These are phyloP conservation scores for Sigmodon hispidus DNA, from an alignment of 2,113 vertebrate genomes.

Conservation along the genomic window DNA sequence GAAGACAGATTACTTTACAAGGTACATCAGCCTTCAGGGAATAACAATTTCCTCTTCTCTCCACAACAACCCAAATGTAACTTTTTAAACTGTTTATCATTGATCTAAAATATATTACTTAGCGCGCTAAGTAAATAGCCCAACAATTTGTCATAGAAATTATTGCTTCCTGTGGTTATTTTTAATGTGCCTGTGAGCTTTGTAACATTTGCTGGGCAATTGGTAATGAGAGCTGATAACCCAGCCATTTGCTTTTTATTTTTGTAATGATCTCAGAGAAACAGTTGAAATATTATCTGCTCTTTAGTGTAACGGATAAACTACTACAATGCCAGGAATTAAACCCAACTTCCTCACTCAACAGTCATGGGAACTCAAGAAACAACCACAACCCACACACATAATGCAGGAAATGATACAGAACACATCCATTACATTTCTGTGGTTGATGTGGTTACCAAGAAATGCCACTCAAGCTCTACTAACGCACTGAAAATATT, in stretches of 20 bases:
- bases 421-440: constrained; percentile 74
- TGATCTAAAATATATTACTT: constrained; percentile 91
- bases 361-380: constrained; percentile 86
- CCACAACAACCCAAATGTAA: constrained; percentile 87
- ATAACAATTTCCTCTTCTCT: constrained; percentile 90
- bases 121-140: constrained; percentile 88
- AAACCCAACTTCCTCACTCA: constrained; percentile 83
- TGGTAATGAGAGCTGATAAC: constrained; percentile 85
- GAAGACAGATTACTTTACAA: constrained; percentile 90
- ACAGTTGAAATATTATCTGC: constrained; percentile 84
- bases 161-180: constrained; percentile 91
- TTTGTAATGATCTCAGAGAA: constrained; percentile 82
- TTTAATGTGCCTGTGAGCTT: constrained; percentile 79
- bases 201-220: constrained; percentile 81
- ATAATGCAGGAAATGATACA: constrained; percentile 75
- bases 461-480: constrained; percentile 42
- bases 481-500: not conserved
- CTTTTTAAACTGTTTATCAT: constrained; percentile 91
- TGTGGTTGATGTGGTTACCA: constrained; percentile 63
- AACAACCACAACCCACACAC: constrained; percentile 82
- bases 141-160: constrained; percentile 89
- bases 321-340: constrained; percentile 83
- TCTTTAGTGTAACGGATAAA: constrained; percentile 85
- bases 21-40: constrained; percentile 90
- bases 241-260: constrained; percentile 84